phyloP scores from a whole-genome alignment of 2,113 vertebrate species.

The Noturus placidus region DNA sequence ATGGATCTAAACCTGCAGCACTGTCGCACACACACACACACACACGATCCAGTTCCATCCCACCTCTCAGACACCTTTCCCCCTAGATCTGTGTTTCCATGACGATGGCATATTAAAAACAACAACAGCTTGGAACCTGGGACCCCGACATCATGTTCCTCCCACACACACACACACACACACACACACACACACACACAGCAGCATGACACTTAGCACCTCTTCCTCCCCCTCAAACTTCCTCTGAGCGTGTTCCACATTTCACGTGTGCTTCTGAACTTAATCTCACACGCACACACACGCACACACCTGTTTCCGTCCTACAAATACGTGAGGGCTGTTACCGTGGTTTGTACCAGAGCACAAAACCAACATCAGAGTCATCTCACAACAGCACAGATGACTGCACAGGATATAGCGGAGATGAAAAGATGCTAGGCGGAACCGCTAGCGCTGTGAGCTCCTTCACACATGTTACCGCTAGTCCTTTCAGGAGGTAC shows the following conservation, averaged over 20 bases:
- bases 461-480: neutral
- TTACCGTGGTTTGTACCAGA: conserved; percentile 39
- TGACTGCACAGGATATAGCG: neutral
- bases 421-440: neutral
- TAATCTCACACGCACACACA: conserved; percentile 9
- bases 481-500: neutral
- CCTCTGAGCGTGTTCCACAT: conserved; percentile 44
- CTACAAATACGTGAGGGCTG: conserved; percentile 26
- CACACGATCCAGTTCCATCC: conserved; percentile 22
- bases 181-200: conserved; percentile 43
- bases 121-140: conserved; percentile 23
- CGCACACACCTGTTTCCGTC: conserved; percentile 37
- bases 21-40: conserved; percentile 22
- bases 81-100: conserved; percentile 33
- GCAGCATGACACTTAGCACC: neutral
- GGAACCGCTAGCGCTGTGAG: neutral
- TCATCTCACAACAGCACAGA: conserved; percentile 15
- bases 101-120: conserved; percentile 58
- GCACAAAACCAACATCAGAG: conserved; percentile 2
- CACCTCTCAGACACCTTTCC: conserved; percentile 16
- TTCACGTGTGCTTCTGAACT: conserved; percentile 35
- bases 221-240: conserved; percentile 31
- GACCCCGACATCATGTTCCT: conserved; percentile 42
- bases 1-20: neutral
- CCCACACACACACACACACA: conserved; percentile 34